Evolutionary conservation across 2,113 vertebrate species (phyloP).

Genomic region (Oenanthe melanoleuca): DNA sequence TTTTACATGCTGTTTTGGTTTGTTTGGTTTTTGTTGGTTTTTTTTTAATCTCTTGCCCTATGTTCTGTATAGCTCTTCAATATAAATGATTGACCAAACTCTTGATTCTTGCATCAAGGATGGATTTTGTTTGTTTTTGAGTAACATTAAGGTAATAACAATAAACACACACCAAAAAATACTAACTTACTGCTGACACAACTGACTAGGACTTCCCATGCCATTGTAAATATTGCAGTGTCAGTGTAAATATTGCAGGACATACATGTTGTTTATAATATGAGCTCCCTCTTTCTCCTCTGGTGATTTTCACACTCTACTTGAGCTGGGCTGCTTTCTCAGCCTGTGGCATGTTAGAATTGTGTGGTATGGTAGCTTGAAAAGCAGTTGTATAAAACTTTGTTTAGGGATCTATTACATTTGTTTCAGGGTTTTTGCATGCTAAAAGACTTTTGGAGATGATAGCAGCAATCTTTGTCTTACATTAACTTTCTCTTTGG

Average conservation of each 20-base stretch:
- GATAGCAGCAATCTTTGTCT: neutral
- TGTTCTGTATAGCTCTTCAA: neutral
- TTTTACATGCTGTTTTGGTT: neutral
- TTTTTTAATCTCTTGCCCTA: neutral
- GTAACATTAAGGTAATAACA: neutral
- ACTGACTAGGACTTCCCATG: neutral
- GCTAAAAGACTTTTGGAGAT: neutral
- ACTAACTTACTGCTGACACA: neutral
- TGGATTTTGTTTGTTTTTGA: neutral
- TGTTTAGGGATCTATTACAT: neutral
- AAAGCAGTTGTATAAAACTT: neutral
- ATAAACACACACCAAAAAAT: neutral
- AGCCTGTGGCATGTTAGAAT: fast-evolving
- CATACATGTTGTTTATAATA: neutral
- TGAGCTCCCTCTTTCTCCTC: neutral
- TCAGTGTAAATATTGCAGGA: neutral
- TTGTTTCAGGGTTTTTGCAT: neutral
- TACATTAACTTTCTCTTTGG: neutral
- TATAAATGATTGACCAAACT: neutral
- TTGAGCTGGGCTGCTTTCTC: neutral
- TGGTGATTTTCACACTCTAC: neutral
- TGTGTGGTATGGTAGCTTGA: neutral
- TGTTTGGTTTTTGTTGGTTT: neutral
- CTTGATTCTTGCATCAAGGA: neutral
- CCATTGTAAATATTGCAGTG: neutral